Evolutionary conservation across 2,797 vertebrate genomes (phyloP).

Genomic region (Tragopan temminckii): DNA sequence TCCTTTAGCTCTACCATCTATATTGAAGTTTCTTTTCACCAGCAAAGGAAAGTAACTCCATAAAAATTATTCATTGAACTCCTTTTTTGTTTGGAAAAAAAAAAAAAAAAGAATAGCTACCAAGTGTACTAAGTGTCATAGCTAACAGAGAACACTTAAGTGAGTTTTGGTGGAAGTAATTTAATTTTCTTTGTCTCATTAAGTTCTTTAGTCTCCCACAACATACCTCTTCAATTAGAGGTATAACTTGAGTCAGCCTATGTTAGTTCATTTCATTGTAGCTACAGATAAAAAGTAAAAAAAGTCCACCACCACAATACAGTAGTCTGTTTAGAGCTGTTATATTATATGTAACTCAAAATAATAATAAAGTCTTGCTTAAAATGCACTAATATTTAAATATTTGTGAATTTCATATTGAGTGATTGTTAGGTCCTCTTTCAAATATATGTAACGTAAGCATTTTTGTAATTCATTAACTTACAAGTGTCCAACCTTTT

Average conservation of each 20-base stretch:
- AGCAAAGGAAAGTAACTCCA: not conserved
- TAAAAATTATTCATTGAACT: not conserved
- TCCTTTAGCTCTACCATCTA: not conserved
- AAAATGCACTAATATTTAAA: not conserved
- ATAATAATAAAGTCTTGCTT: not conserved
- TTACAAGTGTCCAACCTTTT: no score
- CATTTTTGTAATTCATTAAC: not conserved
- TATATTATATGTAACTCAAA: not conserved
- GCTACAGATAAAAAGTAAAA: not conserved
- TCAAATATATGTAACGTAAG: not conserved
- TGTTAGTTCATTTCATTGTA: not conserved
- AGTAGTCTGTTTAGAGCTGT: not conserved
- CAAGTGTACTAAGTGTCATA: not conserved
- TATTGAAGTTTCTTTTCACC: not conserved
- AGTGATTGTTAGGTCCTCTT: not conserved
- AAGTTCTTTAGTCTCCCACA: constrained; percentile 26
- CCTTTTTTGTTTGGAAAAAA: not conserved
- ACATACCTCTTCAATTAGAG: constrained; percentile 10
- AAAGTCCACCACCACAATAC: constrained; percentile 9
- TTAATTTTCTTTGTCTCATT: constrained; percentile 33
- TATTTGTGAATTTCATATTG: not conserved
- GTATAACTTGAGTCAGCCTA: not conserved
- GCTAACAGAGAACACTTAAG: not conserved
- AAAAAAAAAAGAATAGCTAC: constrained; percentile 8
- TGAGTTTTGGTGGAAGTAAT: not conserved